phyloP scores from a whole-genome alignment of 2,888 invertebrate species.

The Caenorhabditis panamensis region DNA sequence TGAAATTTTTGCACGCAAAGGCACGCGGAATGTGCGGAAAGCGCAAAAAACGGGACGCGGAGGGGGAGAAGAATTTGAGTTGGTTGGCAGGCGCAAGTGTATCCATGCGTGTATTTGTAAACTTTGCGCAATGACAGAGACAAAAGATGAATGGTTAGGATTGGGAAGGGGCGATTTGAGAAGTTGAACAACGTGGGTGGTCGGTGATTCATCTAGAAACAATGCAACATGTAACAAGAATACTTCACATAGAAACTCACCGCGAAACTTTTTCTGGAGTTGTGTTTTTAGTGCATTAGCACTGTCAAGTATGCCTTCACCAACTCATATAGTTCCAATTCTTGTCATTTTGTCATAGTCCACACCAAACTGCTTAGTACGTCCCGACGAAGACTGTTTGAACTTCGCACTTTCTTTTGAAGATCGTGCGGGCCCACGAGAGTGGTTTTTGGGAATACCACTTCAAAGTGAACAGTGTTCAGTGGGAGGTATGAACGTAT shows the following conservation, averaged over 20 bases:
- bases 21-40: slow-evolving; percentile 50
- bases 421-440: no score
- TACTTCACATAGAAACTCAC: no score
- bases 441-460: neutral
- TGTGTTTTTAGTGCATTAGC: no score
- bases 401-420: no score
- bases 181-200: neutral
- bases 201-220: no score
- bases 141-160: slow-evolving; percentile 2
- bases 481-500: neutral
- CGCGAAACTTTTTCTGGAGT: no score
- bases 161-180: neutral
- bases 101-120: slow-evolving; percentile 41
- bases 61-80: slow-evolving; percentile 18
- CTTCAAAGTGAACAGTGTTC: slow-evolving; percentile 4
- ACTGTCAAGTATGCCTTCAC: no score
- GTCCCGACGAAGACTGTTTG: no score
- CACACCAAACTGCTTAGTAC: no score
- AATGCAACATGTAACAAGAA: no score
- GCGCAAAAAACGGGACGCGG: slow-evolving; percentile 25
- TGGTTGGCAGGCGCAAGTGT: slow-evolving; percentile 5
- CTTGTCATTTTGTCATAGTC: no score
- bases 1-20: slow-evolving; percentile 29
- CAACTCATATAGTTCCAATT: no score
- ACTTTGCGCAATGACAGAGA: slow-evolving; percentile 39